These are phyloP conservation scores for Smutsia gigantea DNA, from an alignment of 2,797 vertebrate species.

Conservation along the genomic window DNA sequence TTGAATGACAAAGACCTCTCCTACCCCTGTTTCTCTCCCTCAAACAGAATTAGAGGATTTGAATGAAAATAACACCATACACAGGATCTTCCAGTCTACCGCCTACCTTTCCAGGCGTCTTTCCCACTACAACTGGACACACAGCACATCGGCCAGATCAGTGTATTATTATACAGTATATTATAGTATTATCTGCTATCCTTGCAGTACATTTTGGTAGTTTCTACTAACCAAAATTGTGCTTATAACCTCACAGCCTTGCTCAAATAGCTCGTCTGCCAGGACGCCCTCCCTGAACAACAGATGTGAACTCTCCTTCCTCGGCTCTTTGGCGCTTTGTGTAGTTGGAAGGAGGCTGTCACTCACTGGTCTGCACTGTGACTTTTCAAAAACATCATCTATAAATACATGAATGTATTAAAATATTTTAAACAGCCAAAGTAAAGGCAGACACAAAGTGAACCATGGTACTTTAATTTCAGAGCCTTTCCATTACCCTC, in stretches of 20 bases:
- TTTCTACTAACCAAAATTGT: neutral
- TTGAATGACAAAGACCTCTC: neutral
- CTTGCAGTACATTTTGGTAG: neutral
- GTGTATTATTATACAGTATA: neutral
- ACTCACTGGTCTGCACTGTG: neutral
- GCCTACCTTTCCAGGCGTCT: neutral
- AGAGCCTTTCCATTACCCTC: neutral
- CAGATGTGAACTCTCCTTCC: neutral
- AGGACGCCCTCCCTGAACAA: neutral
- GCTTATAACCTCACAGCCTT: neutral
- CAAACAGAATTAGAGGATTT: neutral
- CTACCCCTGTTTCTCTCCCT: neutral
- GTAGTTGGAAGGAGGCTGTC: neutral
- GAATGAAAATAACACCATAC: rapidly evolving
- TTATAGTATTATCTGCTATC: neutral
- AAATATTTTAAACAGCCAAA: neutral
- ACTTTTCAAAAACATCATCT: neutral
- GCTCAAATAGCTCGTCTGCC: neutral
- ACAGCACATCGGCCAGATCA: neutral
- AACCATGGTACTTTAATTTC: neutral
- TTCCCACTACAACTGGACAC: too few species aligned
- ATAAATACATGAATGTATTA: neutral
- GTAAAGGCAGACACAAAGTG: neutral
- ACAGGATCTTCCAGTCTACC: neutral
- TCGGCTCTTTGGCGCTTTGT: neutral